Base-by-base conservation (phyloP, 2,888 invertebrate species). In the Heliconius ethilla region DNA sequence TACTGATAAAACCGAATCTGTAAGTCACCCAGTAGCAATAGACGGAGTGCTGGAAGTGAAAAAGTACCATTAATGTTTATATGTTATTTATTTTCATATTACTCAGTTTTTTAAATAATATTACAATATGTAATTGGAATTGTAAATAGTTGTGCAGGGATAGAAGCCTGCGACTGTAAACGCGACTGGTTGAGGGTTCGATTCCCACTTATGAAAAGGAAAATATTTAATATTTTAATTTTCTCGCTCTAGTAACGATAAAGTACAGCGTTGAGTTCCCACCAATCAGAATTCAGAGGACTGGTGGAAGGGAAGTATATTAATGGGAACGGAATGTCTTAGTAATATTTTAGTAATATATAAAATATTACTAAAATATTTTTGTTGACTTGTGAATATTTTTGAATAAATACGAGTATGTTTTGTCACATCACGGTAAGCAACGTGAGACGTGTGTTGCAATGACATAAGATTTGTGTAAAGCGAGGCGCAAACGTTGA, bases 401-500 rank as follows among this genome's bases (percentile, higher is more conserved):
- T 77, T 83, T 85, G 40, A 55, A 29, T 25, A 70, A 63, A 69
- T 33, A 77, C 33, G 6, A 33, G 7, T 51, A 77, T 62, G 5
- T 85, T 83, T 85, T 82, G 82, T 84, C 80, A 80, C 83, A 84
- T 85, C 82, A 84, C 82, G 81, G 82, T 81, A 80, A 82, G 82
- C 80, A 80, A 83, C 83, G 84, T 83, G 83, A 84, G 82, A 82
- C 82, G 85, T 87, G 83, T 90, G 88, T 87, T 84, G 88, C 86
- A 90, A 90, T 86, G 83, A 86, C 83, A 85, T 87, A 86, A 78
- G 75, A 63, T 75, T 69, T 75, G 69, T 69, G 83, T 86, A 85
- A 85, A 83, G 86, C 86, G 84, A 90, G 86, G 86, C 87, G 87
- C 88, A 88, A 89, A 89, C 88, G 89, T 89, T 90, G 91, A 83